phyloP scores from a whole-genome alignment of 1,140 invertebrate genomes.

The Proctacanthus coquilletti region DNA sequence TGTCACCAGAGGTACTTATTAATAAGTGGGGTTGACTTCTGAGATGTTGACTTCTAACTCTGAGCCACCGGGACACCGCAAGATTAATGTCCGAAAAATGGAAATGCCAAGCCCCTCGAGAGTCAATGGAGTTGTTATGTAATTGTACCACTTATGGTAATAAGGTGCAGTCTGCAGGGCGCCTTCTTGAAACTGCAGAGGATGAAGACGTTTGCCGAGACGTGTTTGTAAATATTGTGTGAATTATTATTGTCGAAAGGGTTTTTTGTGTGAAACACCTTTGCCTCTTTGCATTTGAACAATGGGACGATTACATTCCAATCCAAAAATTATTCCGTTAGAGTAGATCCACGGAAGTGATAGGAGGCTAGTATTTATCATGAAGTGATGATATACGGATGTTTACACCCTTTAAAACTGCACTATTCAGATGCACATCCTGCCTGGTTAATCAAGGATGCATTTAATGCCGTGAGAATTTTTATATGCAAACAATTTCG shows the following conservation, averaged over 20 bases:
- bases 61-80: no score
- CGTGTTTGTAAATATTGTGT: slow-evolving; percentile 1
- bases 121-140: background rate
- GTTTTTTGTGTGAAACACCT: no score
- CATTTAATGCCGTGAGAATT: no score
- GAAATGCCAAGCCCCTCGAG: background rate
- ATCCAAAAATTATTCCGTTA: background rate
- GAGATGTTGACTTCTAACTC: no score
- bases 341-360: background rate
- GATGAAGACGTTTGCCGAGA: background rate
- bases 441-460: no score
- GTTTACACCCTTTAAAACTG: background rate
- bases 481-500: no score
- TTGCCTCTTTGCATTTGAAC: no score
- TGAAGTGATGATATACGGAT: background rate
- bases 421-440: no score
- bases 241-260: no score
- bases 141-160: background rate
- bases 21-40: no score
- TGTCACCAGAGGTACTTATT: no score
- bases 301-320: background rate
- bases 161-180: background rate
- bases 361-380: background rate
- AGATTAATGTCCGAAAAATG: background rate
- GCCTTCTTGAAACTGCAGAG: background rate